Base-by-base conservation (phyloP, 2,113 vertebrate genomes). In the Nerophis lumbriciformis region DNA sequence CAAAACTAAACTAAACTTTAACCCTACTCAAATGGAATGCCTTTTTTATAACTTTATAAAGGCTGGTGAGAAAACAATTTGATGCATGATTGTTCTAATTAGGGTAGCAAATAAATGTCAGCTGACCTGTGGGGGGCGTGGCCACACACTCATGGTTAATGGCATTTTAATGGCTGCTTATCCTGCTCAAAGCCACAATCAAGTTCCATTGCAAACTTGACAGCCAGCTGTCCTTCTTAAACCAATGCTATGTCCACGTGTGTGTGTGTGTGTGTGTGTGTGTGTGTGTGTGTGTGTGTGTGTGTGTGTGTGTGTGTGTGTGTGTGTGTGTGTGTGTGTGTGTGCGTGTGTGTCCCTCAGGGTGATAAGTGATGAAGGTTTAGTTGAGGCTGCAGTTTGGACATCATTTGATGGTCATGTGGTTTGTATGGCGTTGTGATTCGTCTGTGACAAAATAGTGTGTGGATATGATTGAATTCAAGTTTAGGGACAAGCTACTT, bases 311-410 rank as follows among this genome's bases (percentile, higher is more conserved):
- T 19, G 19, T 19, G 19, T 19, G 19, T 19, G 19, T 19, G 19
- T 19, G 19, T 19, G 19, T 19, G 19, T 19, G 19, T 19, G 19
- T 19, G 19, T 19, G 19, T 19, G 19, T 19, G 19, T 19, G 19
- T 19, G 19, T 19, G 19, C 2, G 19, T 19, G 19, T 19, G 19
- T 19, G 19, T 19, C 19, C 19, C 19, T 19, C 19, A 19, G 19
- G 19, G 19, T 19, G 19, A 19, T 19, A 19, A 19, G 19, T 19
- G 19, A 19, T 19, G 19, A 19, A 19, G 19, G 19, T 19, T 19
- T 19, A 19, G 19, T n/a, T n/a, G n/a, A n/a, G 66, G 71, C 75
- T 12, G 48, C 12, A 4, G 73, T 70, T 87, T 77, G 28, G 76
- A 76, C 72, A 68, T 19, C 38, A 5, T 53, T 56, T 61, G 45